phyloP scores from a whole-genome alignment of 2,888 invertebrate species.

The Zele albiditarsus region DNA sequence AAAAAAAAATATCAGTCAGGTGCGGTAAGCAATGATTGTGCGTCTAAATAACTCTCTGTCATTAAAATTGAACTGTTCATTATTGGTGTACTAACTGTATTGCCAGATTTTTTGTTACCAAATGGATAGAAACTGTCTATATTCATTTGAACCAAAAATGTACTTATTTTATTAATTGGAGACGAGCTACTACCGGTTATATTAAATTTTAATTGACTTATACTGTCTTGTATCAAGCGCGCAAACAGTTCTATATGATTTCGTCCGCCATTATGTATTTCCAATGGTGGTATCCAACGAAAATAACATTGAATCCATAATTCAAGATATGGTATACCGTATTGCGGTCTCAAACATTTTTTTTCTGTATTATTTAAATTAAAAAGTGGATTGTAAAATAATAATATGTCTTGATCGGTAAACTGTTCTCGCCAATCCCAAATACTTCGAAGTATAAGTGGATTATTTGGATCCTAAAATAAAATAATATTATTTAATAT shows the following conservation, averaged over 20 bases:
- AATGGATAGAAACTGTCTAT: constrained; percentile 71
- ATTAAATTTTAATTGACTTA: constrained; percentile 71
- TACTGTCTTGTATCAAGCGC: constrained; percentile 73
- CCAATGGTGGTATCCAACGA: constrained; percentile 89
- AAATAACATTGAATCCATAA: constrained; percentile 94
- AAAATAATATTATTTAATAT: constrained; percentile 61
- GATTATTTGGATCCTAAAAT: constrained; percentile 72
- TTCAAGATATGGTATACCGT: constrained; percentile 77
- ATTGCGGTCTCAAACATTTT: constrained; percentile 73
- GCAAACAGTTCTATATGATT: constrained; percentile 77
- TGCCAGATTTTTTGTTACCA: constrained; percentile 64
- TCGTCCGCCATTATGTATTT: constrained; percentile 82
- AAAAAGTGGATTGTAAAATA: constrained; percentile 91
- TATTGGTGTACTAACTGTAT: constrained; percentile 66
- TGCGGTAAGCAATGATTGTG: constrained; percentile 81
- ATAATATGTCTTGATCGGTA: constrained; percentile 83
- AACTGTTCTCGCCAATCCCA: constrained; percentile 96
- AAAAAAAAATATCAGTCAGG: constrained; percentile 75
- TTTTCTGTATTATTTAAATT: constrained; percentile 58
- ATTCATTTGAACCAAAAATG: constrained; percentile 65
- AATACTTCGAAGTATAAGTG: constrained; percentile 81
- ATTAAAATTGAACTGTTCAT: constrained; percentile 78
- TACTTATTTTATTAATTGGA: constrained; percentile 62
- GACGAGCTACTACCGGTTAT: constrained; percentile 57
- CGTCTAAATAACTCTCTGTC: constrained; percentile 79